Conservation (phyloP, 2,888 invertebrate species). For the Drosophila kuntzei region DNA sequence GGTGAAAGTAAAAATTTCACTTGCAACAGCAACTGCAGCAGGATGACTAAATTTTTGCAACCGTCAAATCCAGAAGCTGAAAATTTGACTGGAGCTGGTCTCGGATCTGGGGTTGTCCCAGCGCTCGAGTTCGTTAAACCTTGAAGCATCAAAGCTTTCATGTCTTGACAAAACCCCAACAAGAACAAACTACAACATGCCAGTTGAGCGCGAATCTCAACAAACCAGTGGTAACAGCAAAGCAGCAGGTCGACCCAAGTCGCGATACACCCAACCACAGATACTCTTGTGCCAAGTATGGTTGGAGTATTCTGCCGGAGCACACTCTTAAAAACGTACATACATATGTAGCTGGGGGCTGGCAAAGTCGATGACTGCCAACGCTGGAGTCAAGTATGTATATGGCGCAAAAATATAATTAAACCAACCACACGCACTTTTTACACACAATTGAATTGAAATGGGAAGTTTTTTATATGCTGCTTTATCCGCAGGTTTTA, state of each 20-base stretch:
- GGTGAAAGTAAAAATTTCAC: slow-evolving; percentile 80
- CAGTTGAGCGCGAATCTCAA: slow-evolving; percentile 61
- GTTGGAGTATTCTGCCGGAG: slow-evolving; percentile 18
- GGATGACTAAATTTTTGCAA: slow-evolving; percentile 37
- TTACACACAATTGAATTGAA: slow-evolving; percentile 5
- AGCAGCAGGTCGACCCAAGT: slow-evolving; percentile 37
- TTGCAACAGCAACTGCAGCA: slow-evolving; percentile 44
- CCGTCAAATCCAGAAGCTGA: slow-evolving; percentile 63
- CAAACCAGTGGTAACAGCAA: slow-evolving; percentile 22
- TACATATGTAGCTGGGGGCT: slow-evolving; percentile 31
- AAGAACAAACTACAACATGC: slow-evolving; percentile 46
- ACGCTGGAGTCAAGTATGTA: slow-evolving; percentile 53
- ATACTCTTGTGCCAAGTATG: slow-evolving; percentile 61
- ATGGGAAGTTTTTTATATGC: neutral
- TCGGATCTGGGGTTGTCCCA: slow-evolving; percentile 26
- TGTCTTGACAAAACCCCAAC: slow-evolving; percentile 60
- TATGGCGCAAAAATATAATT: slow-evolving; percentile 74
- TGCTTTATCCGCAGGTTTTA: slow-evolving; percentile 7
- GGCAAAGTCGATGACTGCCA: slow-evolving; percentile 42
- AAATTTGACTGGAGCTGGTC: slow-evolving; percentile 36
- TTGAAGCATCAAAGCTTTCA: slow-evolving; percentile 76
- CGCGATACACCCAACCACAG: slow-evolving; percentile 40
- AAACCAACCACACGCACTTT: slow-evolving; percentile 63
- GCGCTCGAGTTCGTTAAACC: slow-evolving; percentile 71
- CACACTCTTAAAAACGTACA: slow-evolving; percentile 60